These are phyloP conservation scores for Syndactyla subalaris DNA, from an alignment of 2,797 vertebrate species.

Conservation along the genomic window DNA sequence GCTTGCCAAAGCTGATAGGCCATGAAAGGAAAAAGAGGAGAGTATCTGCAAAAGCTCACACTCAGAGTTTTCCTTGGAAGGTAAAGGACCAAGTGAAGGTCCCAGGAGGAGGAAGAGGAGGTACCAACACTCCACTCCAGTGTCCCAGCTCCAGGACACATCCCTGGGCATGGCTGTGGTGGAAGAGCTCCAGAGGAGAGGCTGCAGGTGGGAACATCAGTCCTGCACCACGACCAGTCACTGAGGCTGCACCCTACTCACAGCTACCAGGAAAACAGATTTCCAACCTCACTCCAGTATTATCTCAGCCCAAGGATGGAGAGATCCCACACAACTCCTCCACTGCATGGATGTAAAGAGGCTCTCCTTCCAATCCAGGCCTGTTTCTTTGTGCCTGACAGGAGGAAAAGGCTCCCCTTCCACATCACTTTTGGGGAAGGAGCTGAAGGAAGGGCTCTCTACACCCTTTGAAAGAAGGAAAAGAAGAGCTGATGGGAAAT, in stretches of 20 bases:
- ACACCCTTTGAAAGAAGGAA: not conserved
- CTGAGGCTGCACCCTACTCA: not conserved
- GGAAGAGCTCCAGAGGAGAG: not conserved
- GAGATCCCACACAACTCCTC: not conserved
- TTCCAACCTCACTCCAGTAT: not conserved
- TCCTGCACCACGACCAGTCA: not conserved
- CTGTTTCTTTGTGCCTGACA: not conserved
- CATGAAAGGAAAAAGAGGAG: not conserved
- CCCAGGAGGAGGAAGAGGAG: not conserved
- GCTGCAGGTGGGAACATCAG: not conserved
- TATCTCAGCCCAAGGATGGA: not conserved
- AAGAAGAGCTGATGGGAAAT: not conserved
- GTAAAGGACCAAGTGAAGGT: not conserved
- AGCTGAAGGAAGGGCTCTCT: not conserved
- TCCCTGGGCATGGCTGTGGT: accelerated
- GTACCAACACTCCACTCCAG: not conserved
- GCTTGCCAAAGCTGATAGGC: not conserved
- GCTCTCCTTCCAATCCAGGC: not conserved
- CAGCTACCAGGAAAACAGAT: not conserved
- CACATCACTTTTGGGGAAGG: not conserved
- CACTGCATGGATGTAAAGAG: not conserved
- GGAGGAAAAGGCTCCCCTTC: not conserved
- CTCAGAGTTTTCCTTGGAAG: not conserved
- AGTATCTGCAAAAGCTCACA: not conserved
- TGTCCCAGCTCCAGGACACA: not conserved